Base-by-base conservation (phyloP, 92 coral and sea anemone genomes). In the Parazoanthus atlanticus region DNA sequence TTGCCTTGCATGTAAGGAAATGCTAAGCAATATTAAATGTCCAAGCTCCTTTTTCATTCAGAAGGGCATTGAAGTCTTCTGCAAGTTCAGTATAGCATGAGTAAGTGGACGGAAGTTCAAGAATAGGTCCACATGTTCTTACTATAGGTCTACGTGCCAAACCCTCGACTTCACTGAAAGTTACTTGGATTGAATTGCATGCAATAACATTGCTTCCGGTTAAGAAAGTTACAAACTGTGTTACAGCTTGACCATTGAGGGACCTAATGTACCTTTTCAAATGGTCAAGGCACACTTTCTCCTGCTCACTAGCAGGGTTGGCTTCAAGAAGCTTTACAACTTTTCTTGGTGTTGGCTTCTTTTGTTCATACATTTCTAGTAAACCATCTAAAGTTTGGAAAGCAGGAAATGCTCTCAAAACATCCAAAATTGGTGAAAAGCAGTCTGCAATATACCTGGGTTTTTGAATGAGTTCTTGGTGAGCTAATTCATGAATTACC, bases 401-500 rank as follows among this genome's bases (percentile, higher is more conserved):
- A 69, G 88, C 58, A 85, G 61, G 29, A 21, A 70, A 74, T 47
- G 61, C 81, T 73, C 77, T 71, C 52, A 85, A 79, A 33, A 52
- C 80, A 71, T 32, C 40, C 54, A 76, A 31, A 66, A 64, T 76
- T 74, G 31, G 30, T 61, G 79, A 75, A 75, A 89, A 84, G 82
- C 74, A 84, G 69, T 89, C 92, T 40, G 78, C 52, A 54, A 88
- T 75, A 43, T 88, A 77, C 84, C 85, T 89, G 58, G 92, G 90
- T 88, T 85, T 92, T 58, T 90, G 94, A 4, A 92, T 67, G 30
- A 90, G 78, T 90, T 90, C 93, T 88, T 92, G 93, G 90, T 90
- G 85, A 70, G 94, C 93, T 70, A 90, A 69, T 46, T 92, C 91
- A 84, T 77, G 65, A 54, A 89, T 80, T 29, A 86, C 90, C 32